Evolutionary conservation across 2,113 vertebrate species (phyloP).

Genomic region (Tautogolabrus adspersus): DNA sequence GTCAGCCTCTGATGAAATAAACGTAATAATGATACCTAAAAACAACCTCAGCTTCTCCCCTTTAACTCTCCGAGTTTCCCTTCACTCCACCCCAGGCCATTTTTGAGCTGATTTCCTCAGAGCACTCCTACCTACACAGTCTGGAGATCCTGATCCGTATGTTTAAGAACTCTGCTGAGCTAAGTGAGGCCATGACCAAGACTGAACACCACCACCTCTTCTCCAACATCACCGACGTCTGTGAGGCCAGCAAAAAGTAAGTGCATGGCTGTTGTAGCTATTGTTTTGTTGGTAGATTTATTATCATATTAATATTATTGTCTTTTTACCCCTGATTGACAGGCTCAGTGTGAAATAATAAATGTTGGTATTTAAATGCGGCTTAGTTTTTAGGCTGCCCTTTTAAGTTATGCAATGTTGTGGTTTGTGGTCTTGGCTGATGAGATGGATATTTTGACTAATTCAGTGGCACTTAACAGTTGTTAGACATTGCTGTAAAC

Average conservation of each 20-base stretch:
- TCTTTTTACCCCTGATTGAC: neutral
- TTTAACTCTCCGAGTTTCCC: neutral
- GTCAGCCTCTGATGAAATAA: neutral
- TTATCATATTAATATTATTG: neutral
- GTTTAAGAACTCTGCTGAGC: constrained; percentile 93
- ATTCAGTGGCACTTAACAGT: constrained; percentile 15
- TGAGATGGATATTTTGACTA: constrained; percentile 21
- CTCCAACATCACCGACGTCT: constrained; percentile 95
- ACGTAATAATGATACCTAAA: neutral
- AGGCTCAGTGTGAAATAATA: neutral
- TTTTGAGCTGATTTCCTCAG: constrained; percentile 98
- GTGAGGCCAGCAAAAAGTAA: constrained; percentile 95
- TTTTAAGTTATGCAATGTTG: neutral
- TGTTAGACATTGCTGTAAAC: constrained; percentile 8
- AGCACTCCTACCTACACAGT: constrained; percentile 97
- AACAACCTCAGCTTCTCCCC: neutral
- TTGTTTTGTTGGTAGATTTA: neutral
- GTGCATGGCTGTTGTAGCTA: constrained; percentile 28
- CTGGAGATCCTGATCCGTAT: constrained; percentile 94
- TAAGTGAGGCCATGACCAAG: constrained; percentile 94
- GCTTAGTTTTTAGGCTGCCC: neutral
- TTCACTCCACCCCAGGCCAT: constrained; percentile 85
- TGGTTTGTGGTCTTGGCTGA: constrained; percentile 21
- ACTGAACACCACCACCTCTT: constrained; percentile 97
- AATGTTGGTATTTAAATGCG: neutral